These are phyloP conservation scores for Acinonyx jubatus DNA, from an alignment of 2,113 vertebrate species.

Conservation along the genomic window DNA sequence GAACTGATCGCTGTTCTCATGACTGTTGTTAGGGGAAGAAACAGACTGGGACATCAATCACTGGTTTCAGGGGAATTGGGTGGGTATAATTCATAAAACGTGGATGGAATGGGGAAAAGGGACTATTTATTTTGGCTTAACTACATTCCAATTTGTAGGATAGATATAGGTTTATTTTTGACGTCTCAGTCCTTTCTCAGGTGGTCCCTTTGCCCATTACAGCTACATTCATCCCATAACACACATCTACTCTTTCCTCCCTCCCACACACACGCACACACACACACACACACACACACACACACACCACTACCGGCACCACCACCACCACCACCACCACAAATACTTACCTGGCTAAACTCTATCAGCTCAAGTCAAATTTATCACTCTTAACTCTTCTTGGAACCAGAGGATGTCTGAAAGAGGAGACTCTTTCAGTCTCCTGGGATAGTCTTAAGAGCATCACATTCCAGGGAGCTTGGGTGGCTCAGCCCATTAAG, in stretches of 20 bases:
- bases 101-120: not conserved
- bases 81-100: not conserved
- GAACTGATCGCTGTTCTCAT: not conserved
- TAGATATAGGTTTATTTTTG: not conserved
- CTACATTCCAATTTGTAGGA: not conserved
- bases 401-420: not conserved
- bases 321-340: not conserved
- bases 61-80: not conserved
- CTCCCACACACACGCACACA: not conserved
- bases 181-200: not conserved
- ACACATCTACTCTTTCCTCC: not conserved
- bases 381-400: not conserved
- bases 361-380: not conserved
- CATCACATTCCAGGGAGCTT: not conserved
- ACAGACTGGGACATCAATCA: not conserved
- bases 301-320: not conserved
- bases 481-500: too few relatives aligned
- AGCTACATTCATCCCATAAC: not conserved
- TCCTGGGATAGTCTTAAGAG: not conserved
- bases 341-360: not conserved
- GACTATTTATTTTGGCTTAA: not conserved
- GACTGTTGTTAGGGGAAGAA: not conserved
- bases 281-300: not conserved
- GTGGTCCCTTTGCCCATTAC: not conserved
- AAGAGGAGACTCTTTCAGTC: not conserved